These are phyloP conservation scores for Xenopus laevis DNA, from an alignment of 2,113 vertebrate species.

Conservation along the genomic window DNA sequence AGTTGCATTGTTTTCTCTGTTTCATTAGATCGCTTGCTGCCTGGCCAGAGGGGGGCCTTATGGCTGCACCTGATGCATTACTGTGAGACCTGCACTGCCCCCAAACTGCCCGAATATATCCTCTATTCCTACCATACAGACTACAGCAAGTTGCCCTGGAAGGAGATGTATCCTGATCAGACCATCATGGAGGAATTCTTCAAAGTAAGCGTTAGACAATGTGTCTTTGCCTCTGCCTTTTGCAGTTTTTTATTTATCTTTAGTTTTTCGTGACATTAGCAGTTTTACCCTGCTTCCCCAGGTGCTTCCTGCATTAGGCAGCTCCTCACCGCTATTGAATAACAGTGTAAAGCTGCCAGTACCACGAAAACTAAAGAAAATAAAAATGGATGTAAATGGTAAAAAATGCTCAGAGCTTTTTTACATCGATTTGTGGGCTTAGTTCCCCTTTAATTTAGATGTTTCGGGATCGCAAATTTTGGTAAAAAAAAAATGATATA, in stretches of 20 bases:
- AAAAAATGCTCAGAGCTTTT: too few species aligned
- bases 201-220: conserved; percentile 64
- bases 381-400: too few species aligned
- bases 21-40: conserved; percentile 77
- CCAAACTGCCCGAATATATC: conserved; percentile 87
- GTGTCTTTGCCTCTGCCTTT: too few species aligned
- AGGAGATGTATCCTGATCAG: conserved; percentile 84
- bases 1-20: neutral
- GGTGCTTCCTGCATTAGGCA: neutral
- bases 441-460: too few species aligned
- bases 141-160: conserved; percentile 80
- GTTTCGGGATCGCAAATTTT: too few species aligned
- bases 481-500: too few species aligned
- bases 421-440: too few species aligned
- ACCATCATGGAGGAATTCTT: conserved; percentile 93
- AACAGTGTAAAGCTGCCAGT: too few species aligned
- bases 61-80: conserved; percentile 87
- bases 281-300: neutral
- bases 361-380: too few species aligned
- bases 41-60: conserved; percentile 78
- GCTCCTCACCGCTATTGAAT: too few species aligned
- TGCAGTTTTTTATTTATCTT: too few species aligned
- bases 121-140: conserved; percentile 85
- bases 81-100: conserved; percentile 82
- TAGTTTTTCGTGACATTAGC: too few species aligned